phyloP scores from a whole-genome alignment of 2,888 invertebrate species.

The Tridacna crocea region DNA sequence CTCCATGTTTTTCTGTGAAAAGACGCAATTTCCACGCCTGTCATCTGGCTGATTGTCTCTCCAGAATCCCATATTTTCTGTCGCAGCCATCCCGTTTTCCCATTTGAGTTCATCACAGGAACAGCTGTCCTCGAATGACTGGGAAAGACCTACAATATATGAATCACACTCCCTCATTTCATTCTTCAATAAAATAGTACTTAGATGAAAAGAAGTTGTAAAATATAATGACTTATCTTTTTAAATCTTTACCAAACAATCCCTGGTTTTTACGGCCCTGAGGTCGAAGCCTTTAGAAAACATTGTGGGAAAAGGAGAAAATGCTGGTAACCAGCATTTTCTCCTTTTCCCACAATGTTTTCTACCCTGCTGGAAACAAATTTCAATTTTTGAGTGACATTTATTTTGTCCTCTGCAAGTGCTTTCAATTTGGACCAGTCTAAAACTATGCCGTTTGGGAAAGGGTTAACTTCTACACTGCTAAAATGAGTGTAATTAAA shows the following conservation, averaged over 20 bases:
- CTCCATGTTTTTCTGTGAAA: slow-evolving; percentile 17
- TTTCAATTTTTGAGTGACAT: too few species aligned
- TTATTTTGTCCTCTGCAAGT: too few species aligned
- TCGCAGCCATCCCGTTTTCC: slow-evolving; percentile 30
- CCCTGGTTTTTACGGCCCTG: too few species aligned
- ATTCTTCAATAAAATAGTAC: too few species aligned
- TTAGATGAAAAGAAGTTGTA: too few species aligned
- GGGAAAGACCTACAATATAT: slow-evolving; percentile 8
- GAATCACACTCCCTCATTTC: background rate
- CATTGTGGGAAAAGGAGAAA: slow-evolving; percentile 1
- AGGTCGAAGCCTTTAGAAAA: background rate
- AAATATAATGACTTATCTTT: too few species aligned
- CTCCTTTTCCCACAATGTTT: slow-evolving; percentile 2
- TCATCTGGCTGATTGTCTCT: slow-evolving; percentile 45
- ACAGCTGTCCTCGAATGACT: slow-evolving; percentile 8
- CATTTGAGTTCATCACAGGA: slow-evolving; percentile 26
- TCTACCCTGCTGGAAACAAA: background rate
- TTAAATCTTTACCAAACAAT: too few species aligned
- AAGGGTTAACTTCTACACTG: background rate
- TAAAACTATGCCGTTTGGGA: background rate
- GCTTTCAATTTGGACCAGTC: too few species aligned
- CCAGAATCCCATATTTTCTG: slow-evolving; percentile 48
- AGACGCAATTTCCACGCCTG: slow-evolving; percentile 37
- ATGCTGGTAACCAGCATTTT: background rate
- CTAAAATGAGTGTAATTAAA: too few species aligned